Evolutionary conservation across 35 echinoderm and acorn worm species (phyloP), one percentile per base, ranked within the genome.

Genomic region (Strongylocentrotus purpuratus): DNA sequence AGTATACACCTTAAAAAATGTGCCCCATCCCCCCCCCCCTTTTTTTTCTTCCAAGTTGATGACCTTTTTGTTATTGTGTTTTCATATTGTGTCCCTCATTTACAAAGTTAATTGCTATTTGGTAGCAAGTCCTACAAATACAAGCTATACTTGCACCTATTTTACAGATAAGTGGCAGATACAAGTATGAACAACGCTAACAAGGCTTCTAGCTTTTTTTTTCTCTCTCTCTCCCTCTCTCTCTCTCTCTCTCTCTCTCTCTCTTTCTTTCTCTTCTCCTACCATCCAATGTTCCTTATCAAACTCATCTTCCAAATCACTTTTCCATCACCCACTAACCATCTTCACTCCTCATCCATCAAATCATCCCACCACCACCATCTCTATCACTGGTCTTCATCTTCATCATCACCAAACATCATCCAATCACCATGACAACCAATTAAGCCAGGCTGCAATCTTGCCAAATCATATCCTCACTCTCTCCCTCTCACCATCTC

Each of bases 401-500:
- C 50, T 55, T 55, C 33, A 89, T 89, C 87, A 89, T 45, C 87
- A 89, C 12, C 12, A 33, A 46, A 15, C 87, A 89, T 89, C 87
- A 89, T 89, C 87, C 87, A 89, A 89, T 89, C 33, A 13, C 87
- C 87, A 89, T 89, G 87, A 89, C 87, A 89, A 89, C 87, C 87
- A 89, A 89, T 89, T 89, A 89, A 89, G 32, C 20, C 31, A 45
- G 33, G 32, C 87, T 33, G 85, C 33, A 86, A 86, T 86, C 85
- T 45, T 46, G 45, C 87, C 87, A 41, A 89, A 89, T 89, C 87
- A 89, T 89, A 33, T 18, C 45, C 87, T 89, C 31, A 33, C 85
- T 33, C 28, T 33, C 28, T 33, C 85, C 6, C 87, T 89, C 87
- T 89, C 87, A 33, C 45, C 87, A 3, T 32, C 87, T 89, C 87